Evolutionary conservation across 2,888 invertebrate genomes (phyloP).

Genomic region (Drosophila pegasa): DNA sequence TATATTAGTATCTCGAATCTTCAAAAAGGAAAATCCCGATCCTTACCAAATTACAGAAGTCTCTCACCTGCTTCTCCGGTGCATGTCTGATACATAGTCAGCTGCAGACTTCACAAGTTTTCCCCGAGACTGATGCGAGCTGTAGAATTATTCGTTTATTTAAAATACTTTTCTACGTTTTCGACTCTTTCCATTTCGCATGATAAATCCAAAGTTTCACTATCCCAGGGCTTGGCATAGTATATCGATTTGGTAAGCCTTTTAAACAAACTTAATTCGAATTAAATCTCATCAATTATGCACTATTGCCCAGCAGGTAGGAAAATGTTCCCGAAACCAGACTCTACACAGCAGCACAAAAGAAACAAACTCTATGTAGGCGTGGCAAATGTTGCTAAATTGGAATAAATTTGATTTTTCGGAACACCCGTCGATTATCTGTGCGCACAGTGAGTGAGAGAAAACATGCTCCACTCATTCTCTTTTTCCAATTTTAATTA

Average conservation of each 20-base stretch:
- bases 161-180: background rate
- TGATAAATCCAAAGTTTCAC: background rate
- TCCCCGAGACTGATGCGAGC: too few species aligned
- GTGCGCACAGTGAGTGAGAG: slow-evolving; percentile 17
- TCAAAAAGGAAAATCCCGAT: too few species aligned
- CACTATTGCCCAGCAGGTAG: background rate
- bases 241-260: background rate
- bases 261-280: background rate
- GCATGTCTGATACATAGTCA: too few species aligned
- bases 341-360: background rate
- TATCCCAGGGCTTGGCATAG: background rate
- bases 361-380: too few species aligned
- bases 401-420: slow-evolving; percentile 3
- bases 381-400: background rate
- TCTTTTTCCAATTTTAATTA: slow-evolving; percentile 82
- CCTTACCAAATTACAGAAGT: background rate
- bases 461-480: slow-evolving; percentile 53
- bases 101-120: too few species aligned
- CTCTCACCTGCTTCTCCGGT: too few species aligned
- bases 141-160: background rate
- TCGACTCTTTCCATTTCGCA: too few species aligned
- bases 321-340: background rate
- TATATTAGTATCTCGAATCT: too few species aligned
- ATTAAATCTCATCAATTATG: slow-evolving; percentile 4
- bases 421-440: slow-evolving; percentile 40